phyloP scores from a whole-genome alignment of 1,140 invertebrate species.

The Aphaenogaster floridana region DNA sequence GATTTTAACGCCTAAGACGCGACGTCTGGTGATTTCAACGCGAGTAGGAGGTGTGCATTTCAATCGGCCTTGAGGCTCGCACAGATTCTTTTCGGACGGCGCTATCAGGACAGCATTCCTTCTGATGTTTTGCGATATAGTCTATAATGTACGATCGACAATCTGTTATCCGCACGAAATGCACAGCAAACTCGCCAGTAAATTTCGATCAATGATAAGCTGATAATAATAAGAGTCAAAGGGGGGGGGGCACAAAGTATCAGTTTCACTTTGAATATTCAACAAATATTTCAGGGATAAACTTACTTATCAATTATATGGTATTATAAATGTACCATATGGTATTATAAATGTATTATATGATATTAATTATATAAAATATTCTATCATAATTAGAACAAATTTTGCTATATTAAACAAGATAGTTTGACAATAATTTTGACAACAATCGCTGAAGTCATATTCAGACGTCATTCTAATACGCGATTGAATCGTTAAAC shows the following conservation, averaged over 20 bases:
- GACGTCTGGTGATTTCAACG: conserved; percentile 54
- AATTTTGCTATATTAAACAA: background rate
- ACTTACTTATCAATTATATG: conserved; percentile 1
- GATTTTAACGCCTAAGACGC: conserved; percentile 13
- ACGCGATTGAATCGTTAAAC: conserved; percentile 15
- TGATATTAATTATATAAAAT: background rate
- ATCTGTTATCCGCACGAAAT: background rate
- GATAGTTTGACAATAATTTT: background rate
- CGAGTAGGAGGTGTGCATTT: conserved; percentile 21
- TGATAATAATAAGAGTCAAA: conserved; percentile 10
- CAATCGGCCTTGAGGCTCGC: conserved; percentile 36
- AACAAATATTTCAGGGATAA: conserved; percentile 5
- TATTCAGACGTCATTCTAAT: background rate
- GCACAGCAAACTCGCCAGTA: background rate
- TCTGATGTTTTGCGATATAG: conserved; percentile 38
- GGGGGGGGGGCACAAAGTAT: background rate
- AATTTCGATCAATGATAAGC: conserved; percentile 24
- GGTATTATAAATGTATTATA: background rate
- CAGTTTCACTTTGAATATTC: background rate
- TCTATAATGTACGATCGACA: conserved; percentile 26
- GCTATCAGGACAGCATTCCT: conserved; percentile 39
- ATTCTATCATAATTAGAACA: background rate
- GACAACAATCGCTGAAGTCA: background rate
- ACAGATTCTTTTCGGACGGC: conserved; percentile 42
- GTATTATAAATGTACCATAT: background rate